Evolutionary conservation across 1,140 invertebrate species (phyloP).

Genomic region (Eufriesea mexicana): DNA sequence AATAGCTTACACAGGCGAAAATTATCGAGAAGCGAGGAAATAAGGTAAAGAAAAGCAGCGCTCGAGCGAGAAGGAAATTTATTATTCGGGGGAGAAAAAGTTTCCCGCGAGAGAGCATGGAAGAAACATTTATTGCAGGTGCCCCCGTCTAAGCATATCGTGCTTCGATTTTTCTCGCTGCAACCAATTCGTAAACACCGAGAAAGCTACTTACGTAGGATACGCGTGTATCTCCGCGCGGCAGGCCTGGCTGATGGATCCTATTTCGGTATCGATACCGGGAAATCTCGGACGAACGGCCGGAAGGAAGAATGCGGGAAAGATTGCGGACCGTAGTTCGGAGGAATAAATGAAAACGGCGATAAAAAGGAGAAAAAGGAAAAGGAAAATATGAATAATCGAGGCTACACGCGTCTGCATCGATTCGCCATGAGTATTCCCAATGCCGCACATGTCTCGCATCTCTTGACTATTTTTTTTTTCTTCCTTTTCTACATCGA

Average conservation of each 20-base stretch:
- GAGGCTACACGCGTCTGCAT: not conserved
- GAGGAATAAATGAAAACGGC: not conserved
- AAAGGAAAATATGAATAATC: not conserved
- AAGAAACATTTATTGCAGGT: conserved; percentile 4
- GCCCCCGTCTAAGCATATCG: too few species aligned
- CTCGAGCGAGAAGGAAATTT: not conserved
- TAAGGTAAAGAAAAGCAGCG: not conserved
- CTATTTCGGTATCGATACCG: not conserved
- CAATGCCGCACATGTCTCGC: not conserved
- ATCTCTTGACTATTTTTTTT: too few species aligned
- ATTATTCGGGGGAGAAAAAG: not conserved
- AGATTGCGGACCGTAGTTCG: not conserved
- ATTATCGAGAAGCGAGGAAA: not conserved
- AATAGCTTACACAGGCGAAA: not conserved
- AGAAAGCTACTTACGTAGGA: not conserved
- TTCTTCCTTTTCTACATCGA: too few species aligned
- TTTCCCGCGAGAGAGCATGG: too few species aligned
- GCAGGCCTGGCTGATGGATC: not conserved
- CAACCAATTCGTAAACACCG: not conserved
- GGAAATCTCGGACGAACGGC: not conserved
- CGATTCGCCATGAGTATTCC: not conserved
- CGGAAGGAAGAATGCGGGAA: not conserved
- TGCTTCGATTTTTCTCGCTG: not conserved
- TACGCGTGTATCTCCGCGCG: not conserved
- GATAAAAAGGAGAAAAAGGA: not conserved